These are phyloP conservation scores for Drosophila pseudotalamancana DNA, from an alignment of 2,888 invertebrate genomes.

Conservation along the genomic window DNA sequence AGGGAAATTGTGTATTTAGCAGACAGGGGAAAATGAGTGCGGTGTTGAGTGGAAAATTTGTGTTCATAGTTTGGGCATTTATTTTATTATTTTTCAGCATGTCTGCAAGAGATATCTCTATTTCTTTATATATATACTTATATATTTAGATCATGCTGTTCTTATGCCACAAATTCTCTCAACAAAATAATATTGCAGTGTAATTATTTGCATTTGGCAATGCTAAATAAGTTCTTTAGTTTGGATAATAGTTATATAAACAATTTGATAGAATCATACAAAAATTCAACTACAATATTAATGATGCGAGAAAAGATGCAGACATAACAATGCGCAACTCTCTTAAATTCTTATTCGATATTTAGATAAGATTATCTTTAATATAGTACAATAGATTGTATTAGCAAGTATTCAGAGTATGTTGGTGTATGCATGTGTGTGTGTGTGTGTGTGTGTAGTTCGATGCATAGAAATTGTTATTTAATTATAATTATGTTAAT, in stretches of 20 bases:
- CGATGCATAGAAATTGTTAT: constrained; percentile 36
- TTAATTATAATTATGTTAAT: constrained; percentile 21
- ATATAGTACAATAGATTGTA: constrained; percentile 18
- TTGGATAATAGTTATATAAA: too few relatives aligned
- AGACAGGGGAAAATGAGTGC: constrained; percentile 24
- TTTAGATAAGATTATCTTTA: constrained; percentile 25
- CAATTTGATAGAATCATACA: constrained; percentile 50
- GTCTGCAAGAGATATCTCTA: neutral
- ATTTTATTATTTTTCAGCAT: constrained; percentile 4
- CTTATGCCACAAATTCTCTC: constrained; percentile 67
- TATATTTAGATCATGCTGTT: constrained; percentile 38
- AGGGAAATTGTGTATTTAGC: constrained; percentile 24
- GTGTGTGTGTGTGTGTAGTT: constrained; percentile 18
- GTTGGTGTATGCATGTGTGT: neutral
- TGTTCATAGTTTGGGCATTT: constrained; percentile 21
- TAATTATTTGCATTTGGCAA: constrained; percentile 55
- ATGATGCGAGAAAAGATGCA: constrained; percentile 79
- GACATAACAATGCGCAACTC: constrained; percentile 46
- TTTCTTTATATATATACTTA: neutral
- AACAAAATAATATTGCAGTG: constrained; percentile 81
- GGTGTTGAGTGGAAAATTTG: constrained; percentile 19
- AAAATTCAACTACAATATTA: constrained; percentile 81
- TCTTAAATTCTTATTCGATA: constrained; percentile 20
- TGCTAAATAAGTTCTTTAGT: constrained; percentile 21
- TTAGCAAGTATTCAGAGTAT: constrained; percentile 18